Conservation (phyloP, 2,888 invertebrate species). For the Andrena marginata region DNA sequence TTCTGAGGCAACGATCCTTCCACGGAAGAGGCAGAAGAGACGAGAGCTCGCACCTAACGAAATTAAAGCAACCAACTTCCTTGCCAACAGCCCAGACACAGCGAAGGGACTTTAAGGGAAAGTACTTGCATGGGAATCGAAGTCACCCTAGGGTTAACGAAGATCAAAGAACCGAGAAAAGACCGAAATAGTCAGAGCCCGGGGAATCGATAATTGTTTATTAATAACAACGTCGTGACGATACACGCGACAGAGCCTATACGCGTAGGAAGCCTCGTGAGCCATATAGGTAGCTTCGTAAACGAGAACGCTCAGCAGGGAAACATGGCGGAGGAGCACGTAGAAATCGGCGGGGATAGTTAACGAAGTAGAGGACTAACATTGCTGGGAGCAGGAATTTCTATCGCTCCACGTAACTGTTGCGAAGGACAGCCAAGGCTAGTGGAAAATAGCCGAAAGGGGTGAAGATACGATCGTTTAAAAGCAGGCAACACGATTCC, state of each 20-base stretch:
- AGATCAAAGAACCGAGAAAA: conserved; percentile 51
- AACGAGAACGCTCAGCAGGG: too few species aligned
- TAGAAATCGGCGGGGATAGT: too few species aligned
- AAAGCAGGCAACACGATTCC: background rate
- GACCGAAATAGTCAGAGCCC: conserved; percentile 35
- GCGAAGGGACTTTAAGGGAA: background rate
- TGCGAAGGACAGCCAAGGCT: background rate
- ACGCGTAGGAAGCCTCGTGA: too few species aligned
- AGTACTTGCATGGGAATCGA: conserved; percentile 21
- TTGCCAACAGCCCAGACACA: background rate
- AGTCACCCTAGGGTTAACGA: conserved; percentile 32
- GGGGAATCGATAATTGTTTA: conserved; percentile 47
- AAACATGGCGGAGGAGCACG: too few species aligned
- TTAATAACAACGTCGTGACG: conserved; percentile 46
- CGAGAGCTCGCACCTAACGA: too few species aligned
- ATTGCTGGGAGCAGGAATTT: too few species aligned
- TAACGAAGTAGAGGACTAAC: too few species aligned
- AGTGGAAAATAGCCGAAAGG: background rate
- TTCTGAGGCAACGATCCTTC: too few species aligned
- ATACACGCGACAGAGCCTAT: background rate
- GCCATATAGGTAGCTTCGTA: too few species aligned
- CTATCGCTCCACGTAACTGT: too few species aligned
- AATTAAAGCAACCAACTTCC: background rate
- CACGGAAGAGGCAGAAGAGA: too few species aligned
- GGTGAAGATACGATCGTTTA: background rate